phyloP scores from a whole-genome alignment of 2,113 vertebrate species.

The Ammodytes marinus region DNA sequence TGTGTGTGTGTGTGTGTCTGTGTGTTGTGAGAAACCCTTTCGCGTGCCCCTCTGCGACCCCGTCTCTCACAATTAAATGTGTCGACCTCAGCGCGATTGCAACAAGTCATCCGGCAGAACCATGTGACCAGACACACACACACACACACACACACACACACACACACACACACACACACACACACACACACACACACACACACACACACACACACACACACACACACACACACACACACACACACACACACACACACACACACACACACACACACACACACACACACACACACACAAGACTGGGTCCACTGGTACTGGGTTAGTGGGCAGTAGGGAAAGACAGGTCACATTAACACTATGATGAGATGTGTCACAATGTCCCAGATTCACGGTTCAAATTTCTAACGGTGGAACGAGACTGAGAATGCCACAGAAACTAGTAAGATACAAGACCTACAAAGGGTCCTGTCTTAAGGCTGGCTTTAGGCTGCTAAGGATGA shows the following conservation, averaged over 20 bases:
- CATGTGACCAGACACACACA: conserved; percentile 66
- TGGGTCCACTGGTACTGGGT: conserved; percentile 38
- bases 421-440: conserved; percentile 3
- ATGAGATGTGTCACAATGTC: conserved; percentile 24
- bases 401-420: background rate
- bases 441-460: background rate
- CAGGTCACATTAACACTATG: conserved; percentile 33
- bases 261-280: conserved; percentile 23
- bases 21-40: conserved; percentile 33
- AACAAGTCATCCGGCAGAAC: conserved; percentile 80
- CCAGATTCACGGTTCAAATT: conserved; percentile 45
- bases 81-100: conserved; percentile 81
- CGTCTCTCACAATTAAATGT: conserved; percentile 83
- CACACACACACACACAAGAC: conserved; percentile 27
- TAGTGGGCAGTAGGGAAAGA: conserved; percentile 11
- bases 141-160: conserved; percentile 28
- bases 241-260: conserved; percentile 30
- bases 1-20: conserved; percentile 38
- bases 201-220: conserved; percentile 24
- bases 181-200: conserved; percentile 18
- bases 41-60: conserved; percentile 47
- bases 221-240: background rate
- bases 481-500: background rate
- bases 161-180: conserved; percentile 19
- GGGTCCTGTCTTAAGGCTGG: background rate